Conservation (phyloP, 92 coral and sea anemone species). For the Paramuricea clavata region DNA sequence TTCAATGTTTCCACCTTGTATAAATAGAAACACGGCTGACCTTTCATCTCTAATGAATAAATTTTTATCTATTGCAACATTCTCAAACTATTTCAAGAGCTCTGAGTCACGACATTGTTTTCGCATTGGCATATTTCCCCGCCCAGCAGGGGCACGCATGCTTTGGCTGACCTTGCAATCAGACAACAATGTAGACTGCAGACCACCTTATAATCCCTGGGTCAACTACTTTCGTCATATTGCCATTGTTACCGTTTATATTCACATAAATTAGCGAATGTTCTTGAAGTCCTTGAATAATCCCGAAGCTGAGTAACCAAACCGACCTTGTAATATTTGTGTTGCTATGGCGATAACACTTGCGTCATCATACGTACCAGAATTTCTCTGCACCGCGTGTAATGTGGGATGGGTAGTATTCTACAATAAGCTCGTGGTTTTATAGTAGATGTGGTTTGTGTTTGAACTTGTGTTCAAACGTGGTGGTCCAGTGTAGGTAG, state of each 20-base stretch:
- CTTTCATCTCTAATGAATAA: neutral
- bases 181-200: slow-evolving; percentile 6
- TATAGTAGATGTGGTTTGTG: no score
- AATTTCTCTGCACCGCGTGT: no score
- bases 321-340: neutral
- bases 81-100: neutral
- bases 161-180: slow-evolving; percentile 11
- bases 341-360: slow-evolving; percentile 9
- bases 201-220: slow-evolving; percentile 19
- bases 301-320: slow-evolving; percentile 2
- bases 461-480: no score
- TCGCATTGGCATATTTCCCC: neutral
- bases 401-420: no score
- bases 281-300: neutral
- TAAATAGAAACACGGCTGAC: neutral
- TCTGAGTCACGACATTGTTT: neutral
- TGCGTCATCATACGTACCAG: neutral
- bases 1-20: neutral
- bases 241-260: neutral
- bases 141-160: neutral
- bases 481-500: neutral
- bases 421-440: no score
- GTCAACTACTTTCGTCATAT: neutral
- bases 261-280: neutral
- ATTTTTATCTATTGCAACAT: neutral